Base-by-base conservation (phyloP, 2,888 invertebrate genomes). In the Dendrolimus houi region DNA sequence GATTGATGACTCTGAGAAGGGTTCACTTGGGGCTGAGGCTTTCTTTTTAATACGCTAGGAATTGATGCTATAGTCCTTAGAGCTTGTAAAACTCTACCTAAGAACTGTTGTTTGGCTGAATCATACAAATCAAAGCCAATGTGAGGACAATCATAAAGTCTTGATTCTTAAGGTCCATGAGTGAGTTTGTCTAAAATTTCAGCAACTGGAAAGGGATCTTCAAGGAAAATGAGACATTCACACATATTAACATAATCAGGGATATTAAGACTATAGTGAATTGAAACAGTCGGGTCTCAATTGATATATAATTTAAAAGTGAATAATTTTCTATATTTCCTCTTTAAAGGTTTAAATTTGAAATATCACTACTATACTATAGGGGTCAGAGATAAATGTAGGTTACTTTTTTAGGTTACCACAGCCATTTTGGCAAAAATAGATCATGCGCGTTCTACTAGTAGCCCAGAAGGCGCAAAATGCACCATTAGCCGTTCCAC, bases 181-280 rank as follows among this genome's bases (percentile, higher is more conserved):
- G 96, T 95, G 0, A 99, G 90, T 83, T 96, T 96, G 74, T 98
- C 98, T 8, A 99, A 91, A 61, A 99, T 95, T 83, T 97, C 96
- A 13, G 98, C 98, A 0, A 99, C 98, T 41, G 97, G 95, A 14
- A 96, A 86, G 0, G 98, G 96, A 85, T 99, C 98, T 79, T 99
- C 98, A 55, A 99, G 89, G 82, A 98, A 99, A 68, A 99, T 99
- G 59, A 99, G 93, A 81, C 99, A 99, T 87, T 99, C 97, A 73
- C 98, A 98, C 96, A 99, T 98, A 83, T 97, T 99, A 14, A 99
- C 98, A 83, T 98, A 99, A 83, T 99, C 99, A 0, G 99, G 98
- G 41, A 96, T 95, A 40, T 95, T 94, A 52, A 99, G 92, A 58
- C 96, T n/a, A n/a, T n/a, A n/a, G n/a, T n/a, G n/a, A n/a, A n/a